A percentile compares a stretch with the other conserved stretches of the same genome.
Conservation (phyloP, 2,797 vertebrate species). For the Anguilla marmorata region DNA sequence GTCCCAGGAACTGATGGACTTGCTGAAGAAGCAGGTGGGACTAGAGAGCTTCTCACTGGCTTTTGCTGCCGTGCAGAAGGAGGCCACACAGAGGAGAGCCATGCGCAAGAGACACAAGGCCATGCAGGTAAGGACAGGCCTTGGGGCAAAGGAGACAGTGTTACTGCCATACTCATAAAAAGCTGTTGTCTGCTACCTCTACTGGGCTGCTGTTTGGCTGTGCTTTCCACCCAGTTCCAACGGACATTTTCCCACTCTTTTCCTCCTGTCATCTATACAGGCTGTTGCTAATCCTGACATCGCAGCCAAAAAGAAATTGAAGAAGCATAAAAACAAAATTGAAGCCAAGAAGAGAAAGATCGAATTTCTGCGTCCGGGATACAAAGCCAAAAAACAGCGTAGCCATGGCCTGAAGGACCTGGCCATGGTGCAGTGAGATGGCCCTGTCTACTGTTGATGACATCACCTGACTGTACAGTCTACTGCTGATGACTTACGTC, state of each 20-base stretch:
- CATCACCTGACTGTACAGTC: not conserved
- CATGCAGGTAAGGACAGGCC: slow-evolving; percentile 76
- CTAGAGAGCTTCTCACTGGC: slow-evolving; percentile 86
- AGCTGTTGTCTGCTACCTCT: too few relatives aligned
- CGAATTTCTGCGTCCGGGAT: slow-evolving; percentile 80
- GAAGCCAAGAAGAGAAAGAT: slow-evolving; percentile 95
- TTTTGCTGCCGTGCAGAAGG: slow-evolving; percentile 88
- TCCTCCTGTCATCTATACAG: slow-evolving; percentile 59
- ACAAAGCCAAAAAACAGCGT: slow-evolving; percentile 86
- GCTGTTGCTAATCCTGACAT: slow-evolving; percentile 90
- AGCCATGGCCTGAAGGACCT: slow-evolving; percentile 81
- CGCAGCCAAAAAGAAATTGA: slow-evolving; percentile 93
- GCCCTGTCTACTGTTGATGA: not conserved
- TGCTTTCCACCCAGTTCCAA: not conserved
- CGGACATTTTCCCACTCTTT: slow-evolving; percentile 15
- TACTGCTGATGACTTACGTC: not conserved
- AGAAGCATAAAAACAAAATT: slow-evolving; percentile 91
- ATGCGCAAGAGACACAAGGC: slow-evolving; percentile 86
- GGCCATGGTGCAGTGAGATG: slow-evolving; percentile 83
- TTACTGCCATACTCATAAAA: too few relatives aligned
- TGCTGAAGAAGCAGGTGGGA: slow-evolving; percentile 89
- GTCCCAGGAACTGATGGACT: slow-evolving; percentile 93
- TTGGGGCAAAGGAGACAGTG: not conserved
- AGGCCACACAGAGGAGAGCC: slow-evolving; percentile 79
- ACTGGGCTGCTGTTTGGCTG: not conserved